Conservation (phyloP, 2,797 vertebrate species). For the Rhincodon typus region DNA sequence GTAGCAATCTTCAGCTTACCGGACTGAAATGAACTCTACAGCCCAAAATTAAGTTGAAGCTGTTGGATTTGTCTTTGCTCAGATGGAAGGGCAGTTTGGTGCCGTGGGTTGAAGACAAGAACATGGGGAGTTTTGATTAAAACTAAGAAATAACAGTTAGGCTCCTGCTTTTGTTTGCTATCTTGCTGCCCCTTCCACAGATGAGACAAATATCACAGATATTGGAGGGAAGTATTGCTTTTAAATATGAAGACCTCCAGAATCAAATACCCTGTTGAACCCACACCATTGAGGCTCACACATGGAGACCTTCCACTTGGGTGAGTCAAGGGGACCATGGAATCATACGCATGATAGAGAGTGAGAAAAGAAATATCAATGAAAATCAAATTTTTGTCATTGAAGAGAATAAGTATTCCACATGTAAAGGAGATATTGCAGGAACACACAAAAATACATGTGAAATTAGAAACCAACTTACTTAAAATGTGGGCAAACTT, state of each 20-base stretch:
- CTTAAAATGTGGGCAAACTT: slow-evolving; percentile 7
- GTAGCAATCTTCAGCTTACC: background rate
- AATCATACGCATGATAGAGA: background rate
- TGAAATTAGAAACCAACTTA: background rate
- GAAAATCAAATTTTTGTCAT: background rate
- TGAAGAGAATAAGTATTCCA: background rate
- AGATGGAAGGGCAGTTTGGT: background rate
- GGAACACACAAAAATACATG: background rate
- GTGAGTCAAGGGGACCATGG: background rate
- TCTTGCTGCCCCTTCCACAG: background rate
- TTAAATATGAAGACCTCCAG: background rate
- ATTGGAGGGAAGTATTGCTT: background rate
- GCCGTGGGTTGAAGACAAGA: background rate
- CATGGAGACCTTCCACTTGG: background rate
- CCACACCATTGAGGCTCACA: background rate
- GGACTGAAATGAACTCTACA: background rate
- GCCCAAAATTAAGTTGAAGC: background rate
- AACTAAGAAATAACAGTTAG: background rate
- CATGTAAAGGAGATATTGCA: background rate
- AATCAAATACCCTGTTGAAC: background rate
- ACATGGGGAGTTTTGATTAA: background rate
- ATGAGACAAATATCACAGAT: no score
- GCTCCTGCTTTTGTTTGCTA: background rate
- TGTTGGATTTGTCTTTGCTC: background rate
- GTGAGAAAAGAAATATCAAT: background rate